phyloP scores from a whole-genome alignment of 2,113 vertebrate species.

The Centropus bengalensis region DNA sequence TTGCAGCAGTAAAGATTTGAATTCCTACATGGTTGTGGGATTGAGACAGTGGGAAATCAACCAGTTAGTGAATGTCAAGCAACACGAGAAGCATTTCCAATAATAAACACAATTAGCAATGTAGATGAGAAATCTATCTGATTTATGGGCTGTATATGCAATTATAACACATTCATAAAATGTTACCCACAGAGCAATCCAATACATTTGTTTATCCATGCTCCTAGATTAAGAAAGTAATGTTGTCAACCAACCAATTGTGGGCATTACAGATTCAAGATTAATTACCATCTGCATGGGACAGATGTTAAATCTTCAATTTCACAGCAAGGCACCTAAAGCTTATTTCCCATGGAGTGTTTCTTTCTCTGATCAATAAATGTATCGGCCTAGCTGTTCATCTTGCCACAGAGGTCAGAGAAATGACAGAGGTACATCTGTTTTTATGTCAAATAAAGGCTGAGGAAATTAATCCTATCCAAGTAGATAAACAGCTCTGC shows the following conservation, averaged over 20 bases:
- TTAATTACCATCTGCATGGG: conserved; percentile 73
- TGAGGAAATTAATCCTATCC: conserved; percentile 70
- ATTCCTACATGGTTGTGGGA: not conserved
- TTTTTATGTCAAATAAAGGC: conserved; percentile 69
- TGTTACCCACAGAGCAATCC: conserved; percentile 37
- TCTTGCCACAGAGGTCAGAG: conserved; percentile 75
- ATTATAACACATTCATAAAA: conserved; percentile 65
- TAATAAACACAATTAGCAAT: conserved; percentile 65
- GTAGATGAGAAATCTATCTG: conserved; percentile 51
- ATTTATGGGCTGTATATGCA: conserved; percentile 63
- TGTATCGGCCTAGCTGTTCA: conserved; percentile 65
- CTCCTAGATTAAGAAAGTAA: conserved; percentile 53
- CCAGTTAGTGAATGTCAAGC: conserved; percentile 34
- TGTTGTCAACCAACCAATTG: conserved; percentile 51
- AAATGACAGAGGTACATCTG: conserved; percentile 73
- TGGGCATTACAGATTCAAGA: conserved; percentile 62
- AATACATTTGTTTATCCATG: conserved; percentile 50
- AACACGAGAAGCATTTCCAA: conserved; percentile 61
- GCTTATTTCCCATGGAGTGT: conserved; percentile 66
- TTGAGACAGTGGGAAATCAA: conserved; percentile 52
- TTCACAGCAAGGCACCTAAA: conserved; percentile 52
- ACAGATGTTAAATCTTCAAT: conserved; percentile 75
- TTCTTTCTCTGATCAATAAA: conserved; percentile 77
- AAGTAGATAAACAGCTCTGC: conserved; percentile 53
- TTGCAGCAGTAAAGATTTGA: not conserved